Conservation (phyloP, 92 coral and sea anemone species). For the Phenganax marumi region DNA sequence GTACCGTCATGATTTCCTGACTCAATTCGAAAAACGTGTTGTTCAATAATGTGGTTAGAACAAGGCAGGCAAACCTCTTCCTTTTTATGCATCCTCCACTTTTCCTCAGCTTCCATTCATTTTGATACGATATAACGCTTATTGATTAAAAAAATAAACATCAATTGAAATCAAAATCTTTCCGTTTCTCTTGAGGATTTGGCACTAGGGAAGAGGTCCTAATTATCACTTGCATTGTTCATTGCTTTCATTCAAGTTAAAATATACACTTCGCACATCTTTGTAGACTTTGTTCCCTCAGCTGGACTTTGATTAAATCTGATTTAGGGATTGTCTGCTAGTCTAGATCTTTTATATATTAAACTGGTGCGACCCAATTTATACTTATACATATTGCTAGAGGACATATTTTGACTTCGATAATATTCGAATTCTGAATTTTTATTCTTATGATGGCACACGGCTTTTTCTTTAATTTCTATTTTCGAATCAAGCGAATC, state of each 20-base stretch:
- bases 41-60: slow-evolving; percentile 34
- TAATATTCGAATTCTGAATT: too few species aligned
- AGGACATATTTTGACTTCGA: too few species aligned
- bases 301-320: background rate
- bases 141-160: slow-evolving; percentile 20
- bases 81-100: slow-evolving; percentile 19
- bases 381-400: too few species aligned
- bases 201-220: background rate
- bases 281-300: background rate
- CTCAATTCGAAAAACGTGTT: slow-evolving; percentile 15
- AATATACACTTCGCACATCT: background rate
- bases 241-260: background rate
- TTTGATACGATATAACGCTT: slow-evolving; percentile 9
- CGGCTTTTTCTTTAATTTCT: too few species aligned
- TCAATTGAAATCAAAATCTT: slow-evolving; percentile 12
- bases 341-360: too few species aligned
- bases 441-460: too few species aligned
- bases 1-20: slow-evolving; percentile 35
- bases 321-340: too few species aligned
- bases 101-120: background rate
- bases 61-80: slow-evolving; percentile 11
- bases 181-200: slow-evolving; percentile 5
- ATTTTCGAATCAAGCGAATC: too few species aligned
- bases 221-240: slow-evolving; percentile 19
- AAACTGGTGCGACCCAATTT: too few species aligned